Percentiles rank a stretch among this genome's conserved stretches.
Evolutionary conservation across 2,888 invertebrate genomes (phyloP).

Genomic region (Cantharis nigra): DNA sequence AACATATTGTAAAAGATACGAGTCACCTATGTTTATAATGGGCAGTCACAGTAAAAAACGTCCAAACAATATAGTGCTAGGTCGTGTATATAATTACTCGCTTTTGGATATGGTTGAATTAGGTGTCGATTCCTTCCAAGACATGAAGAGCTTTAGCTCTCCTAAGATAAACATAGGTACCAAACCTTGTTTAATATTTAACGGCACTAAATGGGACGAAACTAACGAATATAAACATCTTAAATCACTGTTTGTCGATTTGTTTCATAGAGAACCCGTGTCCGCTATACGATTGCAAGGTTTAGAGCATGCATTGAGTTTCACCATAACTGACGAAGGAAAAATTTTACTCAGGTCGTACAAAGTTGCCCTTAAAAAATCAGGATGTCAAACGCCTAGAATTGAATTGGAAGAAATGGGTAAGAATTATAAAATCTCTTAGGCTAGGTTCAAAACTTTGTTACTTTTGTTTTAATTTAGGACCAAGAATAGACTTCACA

Average conservation of each 20-base stretch:
- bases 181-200: conserved; percentile 91
- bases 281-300: conserved; percentile 87
- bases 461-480: conserved; percentile 48
- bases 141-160: conserved; percentile 78
- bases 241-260: conserved; percentile 88
- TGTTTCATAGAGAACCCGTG: conserved; percentile 85
- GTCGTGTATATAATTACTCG: conserved; percentile 86
- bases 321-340: conserved; percentile 80
- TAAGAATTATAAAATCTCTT: conserved; percentile 43
- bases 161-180: conserved; percentile 69
- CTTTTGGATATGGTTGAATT: conserved; percentile 96
- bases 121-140: conserved; percentile 81
- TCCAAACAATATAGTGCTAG: conserved; percentile 88
- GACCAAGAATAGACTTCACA: conserved; percentile 88
- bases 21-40: conserved; percentile 88
- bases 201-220: conserved; percentile 89
- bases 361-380: conserved; percentile 86
- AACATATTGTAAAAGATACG: conserved; percentile 77
- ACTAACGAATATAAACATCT: conserved; percentile 79
- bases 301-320: conserved; percentile 89
- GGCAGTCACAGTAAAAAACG: conserved; percentile 94
- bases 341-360: conserved; percentile 78
- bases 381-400: conserved; percentile 84
- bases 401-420: conserved; percentile 92
- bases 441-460: not conserved